Conservation (phyloP, 2,888 invertebrate genomes). For the Zootermopsis nevadensis region DNA sequence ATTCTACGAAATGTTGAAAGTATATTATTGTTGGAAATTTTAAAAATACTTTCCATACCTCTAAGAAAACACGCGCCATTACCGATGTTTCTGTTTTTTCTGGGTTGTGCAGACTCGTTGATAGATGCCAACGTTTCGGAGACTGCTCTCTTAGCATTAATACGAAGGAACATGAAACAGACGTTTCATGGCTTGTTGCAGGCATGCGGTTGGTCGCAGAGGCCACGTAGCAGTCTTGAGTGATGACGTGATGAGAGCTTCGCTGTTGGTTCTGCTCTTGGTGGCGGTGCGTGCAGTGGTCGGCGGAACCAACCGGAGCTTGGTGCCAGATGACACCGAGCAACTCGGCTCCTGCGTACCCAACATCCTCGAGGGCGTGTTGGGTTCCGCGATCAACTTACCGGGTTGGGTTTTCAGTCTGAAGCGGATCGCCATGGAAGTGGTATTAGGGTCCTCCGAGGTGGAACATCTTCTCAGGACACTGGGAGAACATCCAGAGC, state of each 20-base stretch:
- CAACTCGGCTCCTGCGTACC: not conserved
- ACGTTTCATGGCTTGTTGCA: not conserved
- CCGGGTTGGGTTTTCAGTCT: not conserved
- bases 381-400: not conserved
- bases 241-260: slow-evolving; percentile 57
- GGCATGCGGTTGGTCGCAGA: slow-evolving; percentile 22
- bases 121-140: too few species aligned
- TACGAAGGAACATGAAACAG: too few species aligned
- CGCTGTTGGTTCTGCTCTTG: slow-evolving; percentile 65
- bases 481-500: slow-evolving; percentile 60
- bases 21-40: too few species aligned
- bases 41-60: too few species aligned
- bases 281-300: slow-evolving; percentile 62
- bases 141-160: too few species aligned
- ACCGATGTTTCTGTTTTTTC: too few species aligned
- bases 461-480: slow-evolving; percentile 62
- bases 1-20: too few species aligned
- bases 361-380: slow-evolving; percentile 6
- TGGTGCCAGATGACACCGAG: slow-evolving; percentile 53
- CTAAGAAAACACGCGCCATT: too few species aligned
- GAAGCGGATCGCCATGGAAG: not conserved
- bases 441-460: slow-evolving; percentile 57
- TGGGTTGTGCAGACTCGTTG: too few species aligned
- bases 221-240: slow-evolving; percentile 24
- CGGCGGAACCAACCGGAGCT: slow-evolving; percentile 62